Percentiles rank a stretch among this genome's conserved stretches.
These are phyloP conservation scores for Spongilla lacustris DNA, from an alignment of 37 sponge, comb jelly and placozoan species.

Conservation along the genomic window DNA sequence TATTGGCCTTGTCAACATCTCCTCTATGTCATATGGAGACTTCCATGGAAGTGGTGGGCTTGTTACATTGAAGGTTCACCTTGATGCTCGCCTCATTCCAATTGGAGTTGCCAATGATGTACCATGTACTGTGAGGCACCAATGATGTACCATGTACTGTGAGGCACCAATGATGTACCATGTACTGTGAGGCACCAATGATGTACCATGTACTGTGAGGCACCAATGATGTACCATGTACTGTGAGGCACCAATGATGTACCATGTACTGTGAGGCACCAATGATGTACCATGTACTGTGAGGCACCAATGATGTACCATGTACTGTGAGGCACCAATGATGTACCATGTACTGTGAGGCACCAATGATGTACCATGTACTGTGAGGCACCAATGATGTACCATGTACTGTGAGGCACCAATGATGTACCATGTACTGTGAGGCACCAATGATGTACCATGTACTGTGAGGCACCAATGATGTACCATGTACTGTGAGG, in stretches of 20 bases:
- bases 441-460: constrained; percentile 7
- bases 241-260: constrained; percentile 16
- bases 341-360: neutral
- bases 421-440: neutral
- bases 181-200: constrained; percentile 12
- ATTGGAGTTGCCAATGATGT: constrained; percentile 28
- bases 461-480: constrained; percentile 12
- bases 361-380: neutral
- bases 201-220: neutral
- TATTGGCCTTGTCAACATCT: constrained; percentile 29
- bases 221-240: neutral
- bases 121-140: constrained; percentile 6
- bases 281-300: neutral
- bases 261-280: neutral
- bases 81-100: constrained; percentile 60
- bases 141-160: no score
- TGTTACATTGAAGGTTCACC: constrained; percentile 39
- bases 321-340: constrained; percentile 12
- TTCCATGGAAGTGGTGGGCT: constrained; percentile 34
- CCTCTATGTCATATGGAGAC: constrained; percentile 33
- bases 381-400: constrained; percentile 16
- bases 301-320: constrained; percentile 7
- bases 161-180: constrained; percentile 7
- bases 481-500: neutral
- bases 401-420: neutral